Evolutionary conservation across 2,797 vertebrate genomes (phyloP).

Genomic region (Ispidina lecontei): DNA sequence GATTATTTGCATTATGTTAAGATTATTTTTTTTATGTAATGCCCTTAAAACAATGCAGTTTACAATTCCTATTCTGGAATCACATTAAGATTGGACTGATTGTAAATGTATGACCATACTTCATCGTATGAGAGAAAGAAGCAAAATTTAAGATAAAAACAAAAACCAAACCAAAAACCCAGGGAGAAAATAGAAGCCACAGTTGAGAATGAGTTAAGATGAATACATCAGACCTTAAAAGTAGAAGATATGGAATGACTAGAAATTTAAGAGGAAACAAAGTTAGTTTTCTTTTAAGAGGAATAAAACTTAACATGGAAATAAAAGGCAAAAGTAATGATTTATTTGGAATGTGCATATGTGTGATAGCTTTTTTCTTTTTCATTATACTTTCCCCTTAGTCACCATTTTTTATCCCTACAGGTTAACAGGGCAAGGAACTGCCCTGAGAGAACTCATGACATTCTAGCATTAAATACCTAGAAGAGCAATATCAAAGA

Average conservation of each 20-base stretch:
- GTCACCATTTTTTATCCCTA: neutral
- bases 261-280: neutral
- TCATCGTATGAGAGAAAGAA: neutral
- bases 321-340: neutral
- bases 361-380: neutral
- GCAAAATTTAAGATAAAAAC: neutral
- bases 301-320: neutral
- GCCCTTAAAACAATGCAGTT: neutral
- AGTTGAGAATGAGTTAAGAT: neutral
- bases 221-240: neutral
- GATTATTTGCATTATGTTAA: neutral
- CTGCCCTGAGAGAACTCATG: neutral
- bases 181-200: neutral
- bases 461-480: neutral
- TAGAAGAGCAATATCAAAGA: neutral
- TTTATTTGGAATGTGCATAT: neutral
- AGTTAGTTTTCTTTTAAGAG: neutral
- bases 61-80: neutral
- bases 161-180: neutral
- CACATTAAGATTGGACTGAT: neutral
- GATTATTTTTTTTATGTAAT: neutral
- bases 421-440: neutral
- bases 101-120: neutral
- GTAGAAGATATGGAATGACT: neutral
- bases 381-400: neutral